A percentile compares a stretch with the other conserved stretches of the same genome.
Conservation (phyloP, 2,113 vertebrate species). For the Fregetta grallaria region DNA sequence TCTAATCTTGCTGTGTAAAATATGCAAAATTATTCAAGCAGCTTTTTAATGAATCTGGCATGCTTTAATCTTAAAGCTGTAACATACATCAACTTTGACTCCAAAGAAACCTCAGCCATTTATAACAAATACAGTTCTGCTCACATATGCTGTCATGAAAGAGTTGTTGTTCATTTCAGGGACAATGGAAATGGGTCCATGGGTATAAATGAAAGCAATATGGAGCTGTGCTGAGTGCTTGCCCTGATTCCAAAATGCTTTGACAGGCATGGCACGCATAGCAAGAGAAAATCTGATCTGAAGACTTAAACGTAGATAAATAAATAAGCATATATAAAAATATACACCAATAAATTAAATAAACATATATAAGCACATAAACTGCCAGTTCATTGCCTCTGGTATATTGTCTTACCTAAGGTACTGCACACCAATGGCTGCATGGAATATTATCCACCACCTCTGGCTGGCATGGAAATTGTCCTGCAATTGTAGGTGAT, state of each 20-base stretch:
- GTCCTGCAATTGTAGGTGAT: background rate
- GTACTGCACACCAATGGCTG: background rate
- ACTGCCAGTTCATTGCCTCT: background rate
- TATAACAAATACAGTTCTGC: background rate
- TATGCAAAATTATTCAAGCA: background rate
- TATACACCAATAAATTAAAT: background rate
- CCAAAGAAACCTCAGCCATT: background rate
- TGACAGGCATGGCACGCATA: background rate
- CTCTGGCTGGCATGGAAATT: background rate
- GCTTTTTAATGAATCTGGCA: background rate
- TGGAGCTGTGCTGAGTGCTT: fast-evolving
- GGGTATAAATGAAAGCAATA: background rate
- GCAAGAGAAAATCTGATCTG: background rate
- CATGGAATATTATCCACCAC: background rate
- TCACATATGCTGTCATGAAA: background rate
- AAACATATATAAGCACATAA: background rate
- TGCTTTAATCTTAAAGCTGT: background rate
- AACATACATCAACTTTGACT: background rate
- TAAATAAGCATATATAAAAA: background rate
- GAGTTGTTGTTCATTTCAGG: background rate
- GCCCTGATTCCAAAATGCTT: background rate
- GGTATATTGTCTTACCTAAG: background rate
- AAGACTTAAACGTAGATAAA: background rate
- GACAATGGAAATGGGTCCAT: background rate
- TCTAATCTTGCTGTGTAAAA: background rate